A percentile compares a stretch with the other conserved stretches of the same genome.
These are phyloP conservation scores for Hemibagrus guttatus DNA, from an alignment of 2,797 vertebrate genomes.

Conservation along the genomic window DNA sequence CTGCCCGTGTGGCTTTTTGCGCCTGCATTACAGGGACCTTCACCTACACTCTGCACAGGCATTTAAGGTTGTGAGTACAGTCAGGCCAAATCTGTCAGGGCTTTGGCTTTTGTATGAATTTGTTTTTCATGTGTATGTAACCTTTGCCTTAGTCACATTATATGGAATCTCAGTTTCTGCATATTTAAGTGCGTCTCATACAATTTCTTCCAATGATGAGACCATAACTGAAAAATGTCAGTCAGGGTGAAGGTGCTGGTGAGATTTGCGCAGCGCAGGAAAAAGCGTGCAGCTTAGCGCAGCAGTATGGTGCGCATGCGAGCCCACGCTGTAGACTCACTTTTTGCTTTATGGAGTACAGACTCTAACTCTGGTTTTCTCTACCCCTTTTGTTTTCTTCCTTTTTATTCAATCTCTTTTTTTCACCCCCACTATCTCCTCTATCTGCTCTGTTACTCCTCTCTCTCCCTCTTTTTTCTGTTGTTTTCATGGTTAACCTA, in stretches of 20 bases:
- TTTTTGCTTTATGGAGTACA: slow-evolving; percentile 89
- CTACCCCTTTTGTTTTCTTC: slow-evolving; percentile 75
- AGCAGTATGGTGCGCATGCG: slow-evolving; percentile 89
- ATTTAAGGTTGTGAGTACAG: slow-evolving; percentile 88
- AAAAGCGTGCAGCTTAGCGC: slow-evolving; percentile 96
- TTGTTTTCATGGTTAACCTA: slow-evolving; percentile 74
- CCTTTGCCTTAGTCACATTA: neutral
- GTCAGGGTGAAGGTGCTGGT: slow-evolving; percentile 88
- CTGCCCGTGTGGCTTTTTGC: slow-evolving; percentile 80
- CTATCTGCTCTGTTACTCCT: slow-evolving; percentile 52
- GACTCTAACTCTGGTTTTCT: slow-evolving; percentile 85
- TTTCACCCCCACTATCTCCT: slow-evolving; percentile 56
- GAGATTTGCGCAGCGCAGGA: slow-evolving; percentile 98
- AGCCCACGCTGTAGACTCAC: slow-evolving; percentile 99
- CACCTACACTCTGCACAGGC: slow-evolving; percentile 83
- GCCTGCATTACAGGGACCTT: slow-evolving; percentile 99
- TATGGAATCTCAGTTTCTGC: neutral
- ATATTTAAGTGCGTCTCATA: neutral
- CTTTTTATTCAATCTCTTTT: slow-evolving; percentile 75
- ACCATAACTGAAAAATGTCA: slow-evolving; percentile 90
- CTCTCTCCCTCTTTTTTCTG: slow-evolving; percentile 66
- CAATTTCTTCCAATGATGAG: slow-evolving; percentile 28
- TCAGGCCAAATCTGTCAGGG: neutral
- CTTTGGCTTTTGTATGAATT: neutral
- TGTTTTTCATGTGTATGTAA: neutral